Base-by-base conservation (phyloP, 2,797 vertebrate genomes). In the Melanotaenia maccullochi region DNA sequence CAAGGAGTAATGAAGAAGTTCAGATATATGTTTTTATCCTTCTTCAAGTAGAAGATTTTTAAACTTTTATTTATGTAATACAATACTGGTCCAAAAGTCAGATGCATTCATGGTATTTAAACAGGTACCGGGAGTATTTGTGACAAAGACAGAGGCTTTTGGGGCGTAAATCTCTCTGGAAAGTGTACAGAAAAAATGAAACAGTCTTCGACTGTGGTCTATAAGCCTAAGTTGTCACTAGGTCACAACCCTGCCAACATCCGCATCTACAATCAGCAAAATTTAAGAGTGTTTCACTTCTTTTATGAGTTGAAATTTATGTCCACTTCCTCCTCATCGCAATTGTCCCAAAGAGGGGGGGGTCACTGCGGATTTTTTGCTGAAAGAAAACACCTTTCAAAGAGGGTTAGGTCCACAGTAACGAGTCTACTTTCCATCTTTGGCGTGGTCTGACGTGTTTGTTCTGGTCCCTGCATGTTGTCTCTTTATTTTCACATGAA, bases 361-460 rank as follows among this genome's bases (percentile, higher is more conserved):
- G 74, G 77, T 88, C 77, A 85, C 69, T 86, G 82, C 59, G 58
- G 81, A 81, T 86, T 56, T 74, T 25, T 59, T 75, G 33, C 78
- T 44, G 47, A 63, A 67, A 81, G 57, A 70, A 70, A 83, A 78
- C 63, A 73, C 67, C 64, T 78, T 76, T 64, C 59, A 38, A 47
- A 60, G 33, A 25, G 57, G n/a, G 56, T 6, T 24, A 7, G 28
- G 73, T 66, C 68, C 73, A 28, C 58, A 52, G 38, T 28, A 71
- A 75, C 60, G 44, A 68, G 52, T 64, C 44, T 28, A 18, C 25
- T 52, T 71, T 80, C 70, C 60, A 71, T 62, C 65, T 47, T 44
- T 78, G 11, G 7, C 18, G 65, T 49, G 62, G 65, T 70, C 44
- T 78, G 67, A 81, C 65, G 69, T 42, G 71, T 44, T 54, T 42